These are phyloP conservation scores for Nasua narica DNA, from an alignment of 2,797 vertebrate genomes.

Conservation along the genomic window DNA sequence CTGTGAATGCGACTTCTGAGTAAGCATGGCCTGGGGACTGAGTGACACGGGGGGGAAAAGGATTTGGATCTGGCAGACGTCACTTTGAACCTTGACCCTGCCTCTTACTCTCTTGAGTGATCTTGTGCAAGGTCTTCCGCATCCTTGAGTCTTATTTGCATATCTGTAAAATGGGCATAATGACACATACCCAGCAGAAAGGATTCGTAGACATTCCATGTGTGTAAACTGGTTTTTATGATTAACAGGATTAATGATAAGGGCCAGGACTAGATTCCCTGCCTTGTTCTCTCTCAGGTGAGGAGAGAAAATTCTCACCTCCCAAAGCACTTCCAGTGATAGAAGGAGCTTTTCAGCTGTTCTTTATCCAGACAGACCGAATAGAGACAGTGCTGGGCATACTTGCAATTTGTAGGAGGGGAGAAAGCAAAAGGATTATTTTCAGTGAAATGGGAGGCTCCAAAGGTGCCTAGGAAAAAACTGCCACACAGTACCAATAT, in stretches of 20 bases:
- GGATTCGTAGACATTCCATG: neutral
- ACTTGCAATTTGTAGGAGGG: slow-evolving; percentile 32
- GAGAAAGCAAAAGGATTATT: slow-evolving; percentile 65
- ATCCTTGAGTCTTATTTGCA: slow-evolving; percentile 6
- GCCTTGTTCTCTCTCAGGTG: neutral
- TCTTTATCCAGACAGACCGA: slow-evolving; percentile 8
- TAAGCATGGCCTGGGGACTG: neutral
- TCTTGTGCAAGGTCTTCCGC: neutral
- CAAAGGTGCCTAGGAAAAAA: slow-evolving; percentile 53
- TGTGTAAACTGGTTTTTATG: neutral
- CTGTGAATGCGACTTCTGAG: slow-evolving; percentile 2
- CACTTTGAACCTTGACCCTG: neutral
- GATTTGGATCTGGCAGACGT: neutral
- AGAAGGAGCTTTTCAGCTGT: neutral
- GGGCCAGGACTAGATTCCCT: neutral
- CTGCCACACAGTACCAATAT: slow-evolving; percentile 26
- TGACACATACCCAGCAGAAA: neutral
- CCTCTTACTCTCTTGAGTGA: neutral
- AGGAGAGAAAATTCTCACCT: slow-evolving; percentile 45
- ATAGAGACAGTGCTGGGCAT: slow-evolving; percentile 31
- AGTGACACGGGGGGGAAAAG: neutral
- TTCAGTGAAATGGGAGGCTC: slow-evolving; percentile 66
- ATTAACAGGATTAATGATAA: neutral
- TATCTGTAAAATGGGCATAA: slow-evolving; percentile 2
- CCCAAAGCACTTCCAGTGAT: neutral